Evolutionary conservation across 2,888 invertebrate species (phyloP).

Genomic region (Glyphotaelius pellucidus): DNA sequence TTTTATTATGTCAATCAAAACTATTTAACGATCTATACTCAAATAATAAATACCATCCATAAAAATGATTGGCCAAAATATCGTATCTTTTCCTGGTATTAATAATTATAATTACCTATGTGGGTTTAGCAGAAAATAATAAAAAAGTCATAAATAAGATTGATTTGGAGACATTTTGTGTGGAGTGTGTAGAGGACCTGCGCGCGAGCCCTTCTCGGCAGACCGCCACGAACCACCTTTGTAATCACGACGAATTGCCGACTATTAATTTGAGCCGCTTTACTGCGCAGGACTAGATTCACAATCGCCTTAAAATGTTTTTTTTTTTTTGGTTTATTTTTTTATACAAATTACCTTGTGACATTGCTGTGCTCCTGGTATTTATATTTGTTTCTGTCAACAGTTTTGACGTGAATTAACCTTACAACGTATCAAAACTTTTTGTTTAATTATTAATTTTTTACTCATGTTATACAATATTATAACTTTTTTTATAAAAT

Average conservation of each 20-base stretch:
- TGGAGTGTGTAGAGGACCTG: neutral
- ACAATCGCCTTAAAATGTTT: neutral
- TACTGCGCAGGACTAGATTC: slow-evolving; percentile 13
- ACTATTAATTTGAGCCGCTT: slow-evolving; percentile 59
- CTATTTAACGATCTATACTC: neutral
- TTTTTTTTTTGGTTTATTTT: too few species aligned
- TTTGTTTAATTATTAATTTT: too few species aligned
- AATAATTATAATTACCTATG: neutral
- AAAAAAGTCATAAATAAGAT: neutral
- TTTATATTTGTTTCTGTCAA: too few species aligned
- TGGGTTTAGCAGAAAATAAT: neutral
- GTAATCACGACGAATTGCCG: slow-evolving; percentile 61
- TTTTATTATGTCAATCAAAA: too few species aligned
- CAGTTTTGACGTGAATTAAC: too few species aligned
- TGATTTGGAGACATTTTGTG: neutral
- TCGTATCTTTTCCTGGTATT: neutral
- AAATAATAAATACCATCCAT: neutral
- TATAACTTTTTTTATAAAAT: too few species aligned
- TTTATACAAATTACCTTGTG: too few species aligned
- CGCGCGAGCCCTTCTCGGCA: neutral
- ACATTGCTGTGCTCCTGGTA: too few species aligned
- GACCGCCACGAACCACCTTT: neutral
- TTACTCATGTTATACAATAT: too few species aligned
- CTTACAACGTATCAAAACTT: too few species aligned
- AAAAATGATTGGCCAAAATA: neutral